Evolutionary conservation across 2,888 invertebrate species (phyloP).

Genomic region (Drosophila nr. fundita): DNA sequence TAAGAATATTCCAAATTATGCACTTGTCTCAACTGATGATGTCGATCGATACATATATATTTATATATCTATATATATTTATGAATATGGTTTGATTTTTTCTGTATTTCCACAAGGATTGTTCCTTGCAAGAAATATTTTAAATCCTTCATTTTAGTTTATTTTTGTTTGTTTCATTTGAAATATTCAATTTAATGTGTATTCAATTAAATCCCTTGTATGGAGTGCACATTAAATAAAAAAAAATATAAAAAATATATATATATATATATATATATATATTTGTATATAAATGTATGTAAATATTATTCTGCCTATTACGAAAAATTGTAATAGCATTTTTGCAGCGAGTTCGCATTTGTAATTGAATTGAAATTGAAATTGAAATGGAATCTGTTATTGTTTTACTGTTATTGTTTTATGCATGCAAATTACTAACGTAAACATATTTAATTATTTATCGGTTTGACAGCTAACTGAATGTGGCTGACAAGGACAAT

Average conservation of each 20-base stretch:
- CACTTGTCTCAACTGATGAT: not conserved
- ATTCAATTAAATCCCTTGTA: not conserved
- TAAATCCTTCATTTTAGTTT: not conserved
- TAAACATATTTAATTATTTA: slow-evolving; percentile 2
- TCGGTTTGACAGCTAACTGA: not conserved
- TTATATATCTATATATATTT: not conserved
- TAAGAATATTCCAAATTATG: too few relatives aligned
- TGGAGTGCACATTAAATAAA: not conserved
- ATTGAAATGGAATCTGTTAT: not conserved
- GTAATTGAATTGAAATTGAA: not conserved
- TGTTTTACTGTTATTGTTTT: not conserved
- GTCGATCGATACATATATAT: not conserved
- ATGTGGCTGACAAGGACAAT: slow-evolving; percentile 12
- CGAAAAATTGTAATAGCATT: not conserved
- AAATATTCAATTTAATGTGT: not conserved
- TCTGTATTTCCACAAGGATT: too few relatives aligned
- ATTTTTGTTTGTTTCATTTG: not conserved
- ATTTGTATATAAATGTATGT: too few relatives aligned
- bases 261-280: too few relatives aligned
- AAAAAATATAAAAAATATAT: not conserved
- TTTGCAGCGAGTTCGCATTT: not conserved
- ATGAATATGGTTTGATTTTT: not conserved
- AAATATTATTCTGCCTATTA: not conserved
- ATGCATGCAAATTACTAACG: not conserved
- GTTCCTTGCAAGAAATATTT: not conserved